phyloP scores from a whole-genome alignment of 1,140 invertebrate genomes.

The Chironomus tepperi region DNA sequence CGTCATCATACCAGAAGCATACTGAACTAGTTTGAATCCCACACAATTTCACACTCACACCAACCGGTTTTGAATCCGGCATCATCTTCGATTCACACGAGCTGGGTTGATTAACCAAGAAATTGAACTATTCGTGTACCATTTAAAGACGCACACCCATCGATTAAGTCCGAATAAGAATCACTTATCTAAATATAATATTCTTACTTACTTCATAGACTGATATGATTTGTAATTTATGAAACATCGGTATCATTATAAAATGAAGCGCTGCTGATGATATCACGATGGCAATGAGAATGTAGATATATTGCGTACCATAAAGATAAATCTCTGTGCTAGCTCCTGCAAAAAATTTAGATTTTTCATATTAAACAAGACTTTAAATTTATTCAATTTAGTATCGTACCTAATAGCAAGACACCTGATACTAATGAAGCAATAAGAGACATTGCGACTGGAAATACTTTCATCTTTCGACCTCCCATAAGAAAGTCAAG shows the following conservation, averaged over 20 bases:
- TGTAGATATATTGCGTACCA: constrained; percentile 63
- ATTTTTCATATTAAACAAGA: background rate
- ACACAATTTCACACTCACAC: too few relatives aligned
- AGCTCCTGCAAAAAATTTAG: constrained; percentile 45
- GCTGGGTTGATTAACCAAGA: too few relatives aligned
- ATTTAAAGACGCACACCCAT: too few relatives aligned
- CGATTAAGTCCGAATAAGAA: too few relatives aligned
- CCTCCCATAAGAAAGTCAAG: constrained; percentile 74
- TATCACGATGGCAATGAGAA: constrained; percentile 52
- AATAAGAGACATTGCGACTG: constrained; percentile 66
- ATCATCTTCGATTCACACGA: too few relatives aligned
- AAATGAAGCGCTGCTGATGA: constrained; percentile 58
- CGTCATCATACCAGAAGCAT: too few relatives aligned
- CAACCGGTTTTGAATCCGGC: too few relatives aligned
- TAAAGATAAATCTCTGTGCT: constrained; percentile 79
- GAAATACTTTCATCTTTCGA: constrained; percentile 65
- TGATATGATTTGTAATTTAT: constrained; percentile 68
- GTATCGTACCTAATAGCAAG: constrained; percentile 46
- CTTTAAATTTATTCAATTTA: background rate
- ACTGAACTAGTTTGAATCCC: too few relatives aligned
- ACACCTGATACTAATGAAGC: constrained; percentile 74
- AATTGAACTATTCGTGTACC: too few relatives aligned
- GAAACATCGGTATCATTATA: constrained; percentile 75
- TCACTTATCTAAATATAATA: background rate
- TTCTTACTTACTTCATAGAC: constrained; percentile 63